A percentile compares a stretch with the other conserved stretches of the same genome.
These are phyloP conservation scores for Molorchus minor DNA, from an alignment of 2,888 invertebrate species.

Conservation along the genomic window DNA sequence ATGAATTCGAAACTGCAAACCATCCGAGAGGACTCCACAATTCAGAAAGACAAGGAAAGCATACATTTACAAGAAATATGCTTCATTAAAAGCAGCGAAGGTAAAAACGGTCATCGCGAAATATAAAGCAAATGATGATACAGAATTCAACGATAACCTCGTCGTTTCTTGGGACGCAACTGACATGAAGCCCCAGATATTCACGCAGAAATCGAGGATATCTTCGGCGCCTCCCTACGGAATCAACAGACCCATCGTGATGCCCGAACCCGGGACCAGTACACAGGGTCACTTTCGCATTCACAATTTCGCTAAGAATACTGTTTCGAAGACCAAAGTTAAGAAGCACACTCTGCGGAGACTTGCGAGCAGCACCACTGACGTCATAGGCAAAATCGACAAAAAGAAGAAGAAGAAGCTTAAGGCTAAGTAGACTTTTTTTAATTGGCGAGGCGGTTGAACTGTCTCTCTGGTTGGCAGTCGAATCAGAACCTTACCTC, in stretches of 20 bases:
- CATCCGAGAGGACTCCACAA: conserved; percentile 28
- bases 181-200: conserved; percentile 52
- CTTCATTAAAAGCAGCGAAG: conserved; percentile 56
- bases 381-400: conserved; percentile 52
- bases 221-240: conserved; percentile 36
- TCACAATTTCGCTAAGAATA: conserved; percentile 56
- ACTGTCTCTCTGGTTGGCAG: neutral
- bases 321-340: conserved; percentile 50
- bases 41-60: conserved; percentile 33
- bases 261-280: conserved; percentile 52
- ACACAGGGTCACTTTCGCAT: conserved; percentile 52
- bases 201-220: conserved; percentile 45
- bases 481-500: neutral
- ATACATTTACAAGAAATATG: conserved; percentile 59
- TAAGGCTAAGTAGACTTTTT: conserved; percentile 47
- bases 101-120: conserved; percentile 59
- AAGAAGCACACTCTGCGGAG: conserved; percentile 55
- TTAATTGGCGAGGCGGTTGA: conserved; percentile 10
- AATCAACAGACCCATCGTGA: conserved; percentile 33
- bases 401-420: conserved; percentile 59
- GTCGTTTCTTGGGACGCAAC: conserved; percentile 57
- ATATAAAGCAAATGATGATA: conserved; percentile 49
- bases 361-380: conserved; percentile 50
- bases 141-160: conserved; percentile 53
- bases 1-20: conserved; percentile 20